Percentiles rank a stretch among this genome's conserved stretches.
Conservation (phyloP, 2,113 vertebrate genomes). For the Anser brachyrhynchus region DNA sequence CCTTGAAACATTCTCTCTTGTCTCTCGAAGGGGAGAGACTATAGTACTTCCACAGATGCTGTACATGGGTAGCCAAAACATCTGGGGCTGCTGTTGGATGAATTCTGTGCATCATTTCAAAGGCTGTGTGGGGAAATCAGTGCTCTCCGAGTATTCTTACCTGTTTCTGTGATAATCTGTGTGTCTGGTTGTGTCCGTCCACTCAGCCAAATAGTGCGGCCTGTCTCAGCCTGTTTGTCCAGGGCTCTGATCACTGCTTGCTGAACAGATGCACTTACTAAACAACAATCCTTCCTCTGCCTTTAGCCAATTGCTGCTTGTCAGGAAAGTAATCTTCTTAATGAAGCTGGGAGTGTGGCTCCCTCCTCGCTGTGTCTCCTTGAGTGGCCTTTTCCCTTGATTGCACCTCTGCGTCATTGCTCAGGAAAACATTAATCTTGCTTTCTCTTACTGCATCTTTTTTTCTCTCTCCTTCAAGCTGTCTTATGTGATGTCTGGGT, state of each 20-base stretch:
- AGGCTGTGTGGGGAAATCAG: background rate
- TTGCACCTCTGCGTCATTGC: background rate
- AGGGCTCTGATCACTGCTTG: background rate
- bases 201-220: background rate
- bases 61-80: background rate
- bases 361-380: background rate
- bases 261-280: background rate
- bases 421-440: background rate
- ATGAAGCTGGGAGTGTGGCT: background rate
- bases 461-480: conserved; percentile 76
- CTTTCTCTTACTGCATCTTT: background rate
- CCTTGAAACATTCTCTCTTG: background rate
- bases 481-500: conserved; percentile 95
- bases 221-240: background rate
- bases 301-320: background rate
- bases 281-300: background rate
- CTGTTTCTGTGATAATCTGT: background rate
- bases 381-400: background rate
- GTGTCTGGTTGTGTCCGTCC: background rate
- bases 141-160: background rate
- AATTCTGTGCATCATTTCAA: background rate
- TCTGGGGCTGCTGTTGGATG: background rate
- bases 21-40: background rate
- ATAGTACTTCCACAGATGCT: background rate
- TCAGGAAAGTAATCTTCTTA: background rate